Conservation (phyloP, 2,888 invertebrate genomes). For the Drosophila phalerata region DNA sequence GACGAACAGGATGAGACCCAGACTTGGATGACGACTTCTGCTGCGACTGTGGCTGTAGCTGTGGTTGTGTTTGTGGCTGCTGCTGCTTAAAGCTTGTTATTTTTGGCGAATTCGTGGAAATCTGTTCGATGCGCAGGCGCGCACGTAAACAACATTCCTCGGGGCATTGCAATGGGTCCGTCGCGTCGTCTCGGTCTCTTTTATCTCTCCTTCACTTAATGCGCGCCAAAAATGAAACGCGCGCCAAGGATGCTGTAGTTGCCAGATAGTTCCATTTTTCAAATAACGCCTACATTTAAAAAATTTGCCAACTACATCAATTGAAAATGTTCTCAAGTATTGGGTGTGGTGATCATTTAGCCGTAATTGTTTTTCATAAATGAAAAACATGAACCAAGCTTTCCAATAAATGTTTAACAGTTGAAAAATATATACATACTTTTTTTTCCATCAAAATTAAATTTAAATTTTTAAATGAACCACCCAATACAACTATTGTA, state of each 20-base stretch:
- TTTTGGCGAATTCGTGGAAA: slow-evolving; percentile 68
- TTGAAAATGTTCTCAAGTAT: too few species aligned
- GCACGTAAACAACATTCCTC: slow-evolving; percentile 80
- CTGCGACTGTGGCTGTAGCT: too few species aligned
- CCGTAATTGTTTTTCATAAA: too few species aligned
- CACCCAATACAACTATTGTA: too few species aligned
- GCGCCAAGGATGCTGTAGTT: slow-evolving; percentile 43
- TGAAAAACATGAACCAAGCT: too few species aligned
- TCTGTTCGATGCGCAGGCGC: slow-evolving; percentile 73
- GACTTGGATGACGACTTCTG: slow-evolving; percentile 53
- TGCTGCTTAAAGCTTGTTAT: slow-evolving; percentile 41
- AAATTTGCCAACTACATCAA: not conserved
- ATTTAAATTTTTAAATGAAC: too few species aligned
- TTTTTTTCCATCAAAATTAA: too few species aligned
- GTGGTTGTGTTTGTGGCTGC: too few species aligned
- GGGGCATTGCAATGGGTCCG: slow-evolving; percentile 53
- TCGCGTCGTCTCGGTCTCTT: slow-evolving; percentile 40
- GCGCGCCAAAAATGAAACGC: slow-evolving; percentile 71
- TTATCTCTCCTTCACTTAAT: slow-evolving; percentile 25
- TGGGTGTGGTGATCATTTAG: too few species aligned
- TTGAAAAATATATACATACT: too few species aligned
- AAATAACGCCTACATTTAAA: slow-evolving; percentile 16
- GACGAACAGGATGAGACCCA: slow-evolving; percentile 73
- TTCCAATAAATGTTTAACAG: too few species aligned
- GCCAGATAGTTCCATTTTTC: slow-evolving; percentile 30